Evolutionary conservation across 2,113 vertebrate species (phyloP).

Genomic region (Manacus vitellinus): DNA sequence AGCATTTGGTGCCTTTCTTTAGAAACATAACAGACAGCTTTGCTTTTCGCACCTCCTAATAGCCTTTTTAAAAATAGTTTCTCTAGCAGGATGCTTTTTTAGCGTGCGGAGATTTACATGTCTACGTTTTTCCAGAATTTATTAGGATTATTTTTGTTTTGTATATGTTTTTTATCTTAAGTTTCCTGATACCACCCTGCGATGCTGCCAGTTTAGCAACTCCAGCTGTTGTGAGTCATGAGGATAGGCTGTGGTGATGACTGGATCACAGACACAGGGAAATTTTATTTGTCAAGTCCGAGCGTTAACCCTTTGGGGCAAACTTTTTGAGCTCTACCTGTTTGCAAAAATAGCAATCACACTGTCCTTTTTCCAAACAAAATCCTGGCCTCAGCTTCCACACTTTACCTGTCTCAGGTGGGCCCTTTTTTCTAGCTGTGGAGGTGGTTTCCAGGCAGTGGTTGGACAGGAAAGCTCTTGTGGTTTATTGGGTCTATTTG

Average conservation of each 20-base stretch:
- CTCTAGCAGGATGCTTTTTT: conserved; percentile 56
- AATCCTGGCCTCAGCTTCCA: background rate
- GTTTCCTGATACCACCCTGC: conserved; percentile 19
- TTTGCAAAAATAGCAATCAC: background rate
- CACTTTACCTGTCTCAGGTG: fast-evolving
- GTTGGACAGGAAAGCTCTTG: background rate
- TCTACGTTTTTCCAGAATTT: conserved; percentile 53
- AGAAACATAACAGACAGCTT: conserved; percentile 66
- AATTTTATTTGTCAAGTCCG: background rate
- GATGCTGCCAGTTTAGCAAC: background rate
- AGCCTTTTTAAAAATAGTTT: conserved; percentile 74
- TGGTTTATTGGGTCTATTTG: background rate
- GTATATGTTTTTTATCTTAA: background rate
- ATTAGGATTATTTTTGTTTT: conserved; percentile 40
- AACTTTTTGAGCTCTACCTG: background rate
- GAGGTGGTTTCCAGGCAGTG: background rate
- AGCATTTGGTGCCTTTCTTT: conserved; percentile 46
- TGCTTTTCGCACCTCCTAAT: conserved; percentile 73
- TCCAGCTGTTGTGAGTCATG: conserved; percentile 30
- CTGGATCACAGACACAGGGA: background rate
- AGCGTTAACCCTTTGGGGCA: background rate
- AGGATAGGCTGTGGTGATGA: background rate
- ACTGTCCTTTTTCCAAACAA: background rate
- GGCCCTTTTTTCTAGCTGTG: background rate
- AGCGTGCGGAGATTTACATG: background rate